Conservation (phyloP, 2,113 vertebrate species). For the Romanogobio albipinnatus region DNA sequence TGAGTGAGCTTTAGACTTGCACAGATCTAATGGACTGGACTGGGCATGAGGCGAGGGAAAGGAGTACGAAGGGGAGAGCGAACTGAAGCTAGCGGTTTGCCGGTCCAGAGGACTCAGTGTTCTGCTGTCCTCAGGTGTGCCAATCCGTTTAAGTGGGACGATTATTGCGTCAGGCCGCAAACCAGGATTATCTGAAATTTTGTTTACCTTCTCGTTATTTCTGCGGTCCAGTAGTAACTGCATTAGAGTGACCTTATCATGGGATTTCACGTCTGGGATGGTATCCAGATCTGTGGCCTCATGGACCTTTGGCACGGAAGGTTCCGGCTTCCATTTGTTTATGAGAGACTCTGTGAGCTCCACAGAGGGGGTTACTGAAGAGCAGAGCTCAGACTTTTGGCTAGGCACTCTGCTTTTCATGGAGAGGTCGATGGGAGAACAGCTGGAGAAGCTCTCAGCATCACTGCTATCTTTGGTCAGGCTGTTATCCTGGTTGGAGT, state of each 20-base stretch:
- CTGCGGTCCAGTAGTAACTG: conserved; percentile 93
- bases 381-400: conserved; percentile 69
- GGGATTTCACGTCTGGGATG: conserved; percentile 83
- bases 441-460: conserved; percentile 93
- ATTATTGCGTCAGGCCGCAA: conserved; percentile 78
- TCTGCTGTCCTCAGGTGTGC: conserved; percentile 73
- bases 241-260: conserved; percentile 94
- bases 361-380: conserved; percentile 78
- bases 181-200: conserved; percentile 77
- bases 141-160: conserved; percentile 79
- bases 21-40: conserved; percentile 78
- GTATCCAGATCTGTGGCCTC: conserved; percentile 83
- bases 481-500: conserved; percentile 89
- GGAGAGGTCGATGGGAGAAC: conserved; percentile 95
- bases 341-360: conserved; percentile 91
- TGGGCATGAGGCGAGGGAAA: conserved; percentile 74
- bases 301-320: conserved; percentile 73
- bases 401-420: conserved; percentile 82
- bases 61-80: conserved; percentile 70
- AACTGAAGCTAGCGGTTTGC: conserved; percentile 66
- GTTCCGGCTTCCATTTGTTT: conserved; percentile 92
- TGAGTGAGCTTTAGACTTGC: conserved; percentile 80
- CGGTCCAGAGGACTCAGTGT: conserved; percentile 80
- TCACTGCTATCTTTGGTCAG: conserved; percentile 94
- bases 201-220: conserved; percentile 83